A percentile compares a stretch with the other conserved stretches of the same genome.
Conservation (phyloP, 2,888 invertebrate species). For the Dynastes maya region DNA sequence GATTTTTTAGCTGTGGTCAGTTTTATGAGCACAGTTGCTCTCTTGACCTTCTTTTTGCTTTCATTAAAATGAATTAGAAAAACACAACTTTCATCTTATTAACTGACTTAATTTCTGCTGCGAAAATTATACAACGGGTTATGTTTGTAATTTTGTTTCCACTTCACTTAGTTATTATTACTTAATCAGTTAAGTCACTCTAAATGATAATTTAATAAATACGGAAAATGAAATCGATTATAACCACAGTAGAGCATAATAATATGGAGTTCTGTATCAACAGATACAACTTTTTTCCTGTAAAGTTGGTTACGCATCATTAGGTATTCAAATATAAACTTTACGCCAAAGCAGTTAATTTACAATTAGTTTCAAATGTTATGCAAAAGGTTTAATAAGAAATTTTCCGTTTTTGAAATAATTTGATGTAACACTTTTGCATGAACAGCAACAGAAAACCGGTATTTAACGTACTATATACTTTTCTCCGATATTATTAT, state of each 20-base stretch:
- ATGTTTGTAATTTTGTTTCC: constrained; percentile 27
- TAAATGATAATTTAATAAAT: not conserved
- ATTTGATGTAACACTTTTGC: not conserved
- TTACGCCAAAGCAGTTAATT: not conserved
- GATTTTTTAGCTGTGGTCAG: too few relatives aligned
- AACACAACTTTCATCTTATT: constrained; percentile 20
- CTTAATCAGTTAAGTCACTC: constrained; percentile 32
- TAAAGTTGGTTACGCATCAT: not conserved
- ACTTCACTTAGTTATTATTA: constrained; percentile 21
- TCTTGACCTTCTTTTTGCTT: not conserved
- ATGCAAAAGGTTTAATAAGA: not conserved
- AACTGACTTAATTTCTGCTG: constrained; percentile 21
- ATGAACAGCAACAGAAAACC: not conserved
- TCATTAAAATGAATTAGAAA: not conserved
- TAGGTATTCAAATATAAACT: not conserved
- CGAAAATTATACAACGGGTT: constrained; percentile 29
- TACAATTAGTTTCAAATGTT: not conserved
- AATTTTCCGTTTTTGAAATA: not conserved
- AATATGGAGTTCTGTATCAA: not conserved
- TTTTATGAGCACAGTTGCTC: not conserved
- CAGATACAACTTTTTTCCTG: not conserved
- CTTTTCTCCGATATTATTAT: too few relatives aligned
- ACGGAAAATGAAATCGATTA: not conserved
- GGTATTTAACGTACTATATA: too few relatives aligned
- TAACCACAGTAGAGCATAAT: not conserved